A percentile compares a stretch with the other conserved stretches of the same genome.
Conservation (phyloP, 2,797 vertebrate genomes). For the Buphagus erythrorhynchus region DNA sequence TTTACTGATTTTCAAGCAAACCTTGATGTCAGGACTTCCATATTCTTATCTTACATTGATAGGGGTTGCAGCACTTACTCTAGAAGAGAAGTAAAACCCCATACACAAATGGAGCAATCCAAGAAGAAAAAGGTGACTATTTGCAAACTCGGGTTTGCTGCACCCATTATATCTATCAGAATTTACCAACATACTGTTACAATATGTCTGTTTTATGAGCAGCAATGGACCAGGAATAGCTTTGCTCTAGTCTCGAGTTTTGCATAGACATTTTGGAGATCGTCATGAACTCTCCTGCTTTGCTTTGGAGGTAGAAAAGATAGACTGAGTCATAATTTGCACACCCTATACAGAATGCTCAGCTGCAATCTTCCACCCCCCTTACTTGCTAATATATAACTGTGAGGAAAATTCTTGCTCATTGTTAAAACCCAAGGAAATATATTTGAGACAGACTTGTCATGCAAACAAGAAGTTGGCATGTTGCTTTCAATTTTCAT, state of each 20-base stretch:
- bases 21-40: neutral
- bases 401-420: neutral
- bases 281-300: neutral
- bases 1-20: neutral
- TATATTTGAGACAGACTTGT: neutral
- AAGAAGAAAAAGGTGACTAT: neutral
- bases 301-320: neutral
- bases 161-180: neutral
- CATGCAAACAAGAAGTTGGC: neutral
- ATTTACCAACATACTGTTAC: neutral
- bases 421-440: neutral
- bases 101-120: neutral
- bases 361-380: neutral
- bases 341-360: neutral
- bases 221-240: neutral
- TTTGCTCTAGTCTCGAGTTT: neutral
- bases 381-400: neutral
- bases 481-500: constrained; percentile 12
- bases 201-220: neutral
- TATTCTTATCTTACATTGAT: neutral
- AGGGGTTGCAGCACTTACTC: neutral
- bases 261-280: neutral
- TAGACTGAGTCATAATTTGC: neutral
- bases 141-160: neutral
- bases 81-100: neutral